These are phyloP conservation scores for Notiomystis cincta DNA, from an alignment of 2,113 vertebrate genomes.

Conservation along the genomic window DNA sequence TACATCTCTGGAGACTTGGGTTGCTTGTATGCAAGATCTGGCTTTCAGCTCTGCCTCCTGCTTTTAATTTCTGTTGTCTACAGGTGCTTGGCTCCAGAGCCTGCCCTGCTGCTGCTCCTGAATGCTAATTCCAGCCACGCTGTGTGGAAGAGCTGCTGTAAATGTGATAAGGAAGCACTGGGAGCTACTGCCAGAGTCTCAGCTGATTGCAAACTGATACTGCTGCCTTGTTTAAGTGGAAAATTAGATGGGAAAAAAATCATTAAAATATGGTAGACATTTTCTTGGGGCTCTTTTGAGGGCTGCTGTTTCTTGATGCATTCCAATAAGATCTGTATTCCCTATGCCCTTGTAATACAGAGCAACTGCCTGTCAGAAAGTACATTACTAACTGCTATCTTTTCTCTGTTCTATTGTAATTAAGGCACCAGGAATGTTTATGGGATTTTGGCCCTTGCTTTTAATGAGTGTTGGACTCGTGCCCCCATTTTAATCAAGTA, in stretches of 20 bases:
- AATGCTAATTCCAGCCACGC: conserved; percentile 17
- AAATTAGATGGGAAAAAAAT: conserved; percentile 38
- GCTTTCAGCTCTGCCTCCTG: conserved; percentile 15
- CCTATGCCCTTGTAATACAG: conserved; percentile 5
- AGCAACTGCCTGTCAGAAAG: background rate
- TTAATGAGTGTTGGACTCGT: background rate
- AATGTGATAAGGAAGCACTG: conserved; percentile 42
- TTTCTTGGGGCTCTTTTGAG: conserved; percentile 10
- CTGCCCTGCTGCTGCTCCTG: background rate
- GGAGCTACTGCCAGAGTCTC: background rate
- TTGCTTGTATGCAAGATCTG: conserved; percentile 14
- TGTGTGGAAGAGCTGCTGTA: background rate
- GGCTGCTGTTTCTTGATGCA: background rate
- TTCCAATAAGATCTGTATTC: conserved; percentile 21
- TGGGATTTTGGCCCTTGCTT: background rate
- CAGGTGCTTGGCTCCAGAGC: conserved; percentile 36
- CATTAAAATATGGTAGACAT: conserved; percentile 27
- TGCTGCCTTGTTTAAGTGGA: conserved; percentile 39
- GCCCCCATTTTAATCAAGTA: conserved; percentile 16
- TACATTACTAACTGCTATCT: background rate
- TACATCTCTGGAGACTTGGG: background rate
- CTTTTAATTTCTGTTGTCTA: conserved; percentile 13
- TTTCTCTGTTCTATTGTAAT: background rate
- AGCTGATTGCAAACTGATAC: conserved; percentile 51
- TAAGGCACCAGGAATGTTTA: conserved; percentile 13